A percentile compares a stretch with the other conserved stretches of the same genome.
Evolutionary conservation across 2,797 vertebrate species (phyloP).

Genomic region (Ptychadena robeensis): DNA sequence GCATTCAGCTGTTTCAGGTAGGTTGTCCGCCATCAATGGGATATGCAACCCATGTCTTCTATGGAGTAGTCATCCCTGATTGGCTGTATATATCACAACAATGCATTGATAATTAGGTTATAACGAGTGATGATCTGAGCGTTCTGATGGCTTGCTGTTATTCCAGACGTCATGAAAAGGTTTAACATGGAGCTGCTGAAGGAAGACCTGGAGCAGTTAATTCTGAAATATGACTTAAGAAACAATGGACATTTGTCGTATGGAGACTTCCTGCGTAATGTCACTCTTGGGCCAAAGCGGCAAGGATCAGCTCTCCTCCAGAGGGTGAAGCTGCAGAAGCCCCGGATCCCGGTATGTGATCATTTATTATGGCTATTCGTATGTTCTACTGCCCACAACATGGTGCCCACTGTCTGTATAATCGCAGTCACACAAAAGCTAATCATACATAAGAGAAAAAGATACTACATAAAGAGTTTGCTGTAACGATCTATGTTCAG

Average conservation of each 20-base stretch:
- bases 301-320: slow-evolving; percentile 62
- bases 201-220: slow-evolving; percentile 73
- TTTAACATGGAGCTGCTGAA: slow-evolving; percentile 67
- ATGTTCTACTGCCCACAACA: not conserved
- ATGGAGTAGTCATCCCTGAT: no score
- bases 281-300: slow-evolving; percentile 71
- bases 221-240: slow-evolving; percentile 71
- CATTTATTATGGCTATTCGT: no score
- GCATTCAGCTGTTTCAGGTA: no score
- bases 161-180: slow-evolving; percentile 70
- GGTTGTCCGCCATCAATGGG: no score
- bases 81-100: no score
- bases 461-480: no score
- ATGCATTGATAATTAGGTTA: no score
- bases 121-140: not conserved
- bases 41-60: no score
- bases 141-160: not conserved
- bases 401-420: not conserved
- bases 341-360: slow-evolving; percentile 61
- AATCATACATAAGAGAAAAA: not conserved
- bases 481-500: no score
- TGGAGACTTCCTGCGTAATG: slow-evolving; percentile 74
- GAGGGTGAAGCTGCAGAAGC: slow-evolving; percentile 68
- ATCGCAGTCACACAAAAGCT: not conserved
- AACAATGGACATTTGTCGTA: slow-evolving; percentile 72